Evolutionary conservation across 1,140 invertebrate species (phyloP), one percentile per base, ranked within the genome.

Genomic region (Drosophila mojavensis): DNA sequence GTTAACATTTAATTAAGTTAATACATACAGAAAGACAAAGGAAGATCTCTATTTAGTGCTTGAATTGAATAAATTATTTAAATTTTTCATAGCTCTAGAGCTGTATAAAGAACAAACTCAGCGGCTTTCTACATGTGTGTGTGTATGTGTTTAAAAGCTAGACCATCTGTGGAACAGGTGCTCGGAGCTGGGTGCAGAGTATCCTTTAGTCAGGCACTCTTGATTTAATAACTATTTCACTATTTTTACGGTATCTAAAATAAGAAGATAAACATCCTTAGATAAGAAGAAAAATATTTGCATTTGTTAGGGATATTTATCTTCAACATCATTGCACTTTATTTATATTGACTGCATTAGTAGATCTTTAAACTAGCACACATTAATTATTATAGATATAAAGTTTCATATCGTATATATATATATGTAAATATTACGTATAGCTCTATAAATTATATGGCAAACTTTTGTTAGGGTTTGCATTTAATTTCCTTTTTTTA

Each of bases 301-400:
- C 30, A 20, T 54, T 54, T 15, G 28, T 69, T 48, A 39, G 20
- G 7, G 3, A 20, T 43, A 30, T 41, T 53, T 6, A 43, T 67
- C 54, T 64, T 72, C 45, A 81, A 86, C 66, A 81, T 81, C 67
- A 79, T 88, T 86, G 79, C 79, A 75, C 64, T 88, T 88, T 86
- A 88, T 86, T 82, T 64, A 58, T 88, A 79, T 69, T 88, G 83
- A 88, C 82, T 50, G 43, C 43, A 82, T 86, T 86, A 86, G 82
- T 86, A 73, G 33, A 62, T 43, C 83, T 88, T 82, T 82, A 20
- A 9, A 10, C 55, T 81, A 77, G 36, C 64, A 78, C 64, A 66
- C 24, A 61, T 70, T 70, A 63, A 50, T 55, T 26, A 45, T 64
- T 41, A 58, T 51, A 11, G 36, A 39, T 11, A 39, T 39, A 39